Percentiles rank a stretch among this genome's conserved stretches.
Evolutionary conservation across 1,140 invertebrate genomes (phyloP).

Genomic region (Saccostrea cuccullata): DNA sequence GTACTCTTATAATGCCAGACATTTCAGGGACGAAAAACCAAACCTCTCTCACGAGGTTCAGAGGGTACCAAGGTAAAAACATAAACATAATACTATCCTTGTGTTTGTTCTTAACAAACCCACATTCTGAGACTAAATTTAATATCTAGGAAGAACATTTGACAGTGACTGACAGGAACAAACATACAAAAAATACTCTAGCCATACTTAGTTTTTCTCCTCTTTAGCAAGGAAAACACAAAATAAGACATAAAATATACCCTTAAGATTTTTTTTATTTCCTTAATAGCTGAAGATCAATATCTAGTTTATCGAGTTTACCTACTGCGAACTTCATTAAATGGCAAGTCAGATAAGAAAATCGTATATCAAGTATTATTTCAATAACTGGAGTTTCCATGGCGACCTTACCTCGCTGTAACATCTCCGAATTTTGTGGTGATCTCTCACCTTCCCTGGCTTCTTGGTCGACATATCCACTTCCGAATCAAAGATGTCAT

Average conservation of each 20-base stretch:
- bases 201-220: background rate
- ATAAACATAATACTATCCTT: background rate
- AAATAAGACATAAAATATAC: too few species aligned
- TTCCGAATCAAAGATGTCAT: conserved; percentile 7
- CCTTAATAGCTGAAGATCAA: background rate
- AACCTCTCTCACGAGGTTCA: background rate
- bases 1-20: background rate
- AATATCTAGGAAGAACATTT: background rate
- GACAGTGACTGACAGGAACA: background rate
- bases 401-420: background rate
- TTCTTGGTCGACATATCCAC: conserved; percentile 21
- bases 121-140: background rate
- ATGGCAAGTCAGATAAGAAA: background rate
- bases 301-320: background rate
- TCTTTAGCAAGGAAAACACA: background rate
- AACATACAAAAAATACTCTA: background rate
- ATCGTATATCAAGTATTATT: background rate
- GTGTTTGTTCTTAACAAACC: background rate
- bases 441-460: conserved; percentile 20
- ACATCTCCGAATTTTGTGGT: conserved; percentile 20
- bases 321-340: background rate
- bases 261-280: background rate
- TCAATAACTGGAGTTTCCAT: background rate
- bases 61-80: background rate
- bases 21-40: background rate